These are phyloP conservation scores for Pollenia amentaria DNA, from an alignment of 2,888 invertebrate species.

Conservation along the genomic window DNA sequence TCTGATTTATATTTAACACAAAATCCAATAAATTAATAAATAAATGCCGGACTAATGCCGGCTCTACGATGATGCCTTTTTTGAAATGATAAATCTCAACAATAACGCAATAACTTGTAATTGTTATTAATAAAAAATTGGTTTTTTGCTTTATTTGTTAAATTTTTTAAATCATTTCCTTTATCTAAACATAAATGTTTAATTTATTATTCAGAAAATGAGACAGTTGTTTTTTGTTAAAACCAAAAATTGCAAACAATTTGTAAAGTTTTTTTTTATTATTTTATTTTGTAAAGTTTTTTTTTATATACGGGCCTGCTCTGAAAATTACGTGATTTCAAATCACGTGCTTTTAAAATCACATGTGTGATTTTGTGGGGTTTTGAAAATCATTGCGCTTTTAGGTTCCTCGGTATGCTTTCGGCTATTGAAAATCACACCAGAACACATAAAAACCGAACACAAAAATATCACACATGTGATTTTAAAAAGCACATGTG, in stretches of 20 bases:
- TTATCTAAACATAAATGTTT: neutral
- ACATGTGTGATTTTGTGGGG: too few relatives aligned
- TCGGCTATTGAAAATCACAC: too few relatives aligned
- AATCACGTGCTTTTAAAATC: too few relatives aligned
- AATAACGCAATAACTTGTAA: constrained; percentile 44
- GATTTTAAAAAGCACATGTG: too few relatives aligned
- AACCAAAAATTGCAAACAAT: constrained; percentile 55
- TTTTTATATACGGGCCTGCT: too few relatives aligned
- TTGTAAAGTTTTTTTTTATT: constrained; percentile 43
- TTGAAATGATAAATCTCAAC: constrained; percentile 1
- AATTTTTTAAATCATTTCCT: constrained; percentile 33
- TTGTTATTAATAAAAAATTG: constrained; percentile 45
- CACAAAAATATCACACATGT: too few relatives aligned
- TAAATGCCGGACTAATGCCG: neutral
- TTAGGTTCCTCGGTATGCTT: too few relatives aligned
- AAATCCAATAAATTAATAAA: constrained; percentile 39
- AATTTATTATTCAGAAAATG: constrained; percentile 11
- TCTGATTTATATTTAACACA: constrained; percentile 19
- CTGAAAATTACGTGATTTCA: too few relatives aligned
- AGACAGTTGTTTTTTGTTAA: constrained; percentile 1
- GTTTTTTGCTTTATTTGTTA: constrained; percentile 6
- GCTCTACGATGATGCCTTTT: constrained; percentile 31
- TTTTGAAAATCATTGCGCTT: too few relatives aligned
- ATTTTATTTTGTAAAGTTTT: neutral
- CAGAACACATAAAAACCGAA: too few relatives aligned